phyloP scores from a whole-genome alignment of 2,797 vertebrate genomes.

The Muscicapa comitata region DNA sequence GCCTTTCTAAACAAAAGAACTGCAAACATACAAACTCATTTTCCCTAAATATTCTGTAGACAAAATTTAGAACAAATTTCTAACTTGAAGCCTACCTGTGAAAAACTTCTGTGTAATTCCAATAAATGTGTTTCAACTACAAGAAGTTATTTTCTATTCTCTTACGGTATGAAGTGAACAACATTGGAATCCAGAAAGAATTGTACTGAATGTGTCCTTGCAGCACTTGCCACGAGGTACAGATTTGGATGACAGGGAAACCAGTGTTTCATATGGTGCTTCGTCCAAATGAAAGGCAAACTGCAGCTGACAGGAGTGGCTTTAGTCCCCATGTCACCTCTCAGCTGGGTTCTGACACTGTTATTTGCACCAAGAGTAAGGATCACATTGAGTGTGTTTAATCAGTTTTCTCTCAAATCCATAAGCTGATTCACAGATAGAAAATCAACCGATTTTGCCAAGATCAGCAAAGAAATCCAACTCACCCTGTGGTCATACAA shows the following conservation, averaged over 20 bases:
- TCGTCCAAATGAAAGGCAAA: not conserved
- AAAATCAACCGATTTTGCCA: not conserved
- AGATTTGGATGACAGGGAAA: fast-evolving
- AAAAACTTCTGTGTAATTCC: not conserved
- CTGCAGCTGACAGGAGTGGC: not conserved
- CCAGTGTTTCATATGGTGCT: not conserved
- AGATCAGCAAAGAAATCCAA: not conserved
- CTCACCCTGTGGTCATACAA: not conserved
- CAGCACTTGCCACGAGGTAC: not conserved
- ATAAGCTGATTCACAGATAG: not conserved
- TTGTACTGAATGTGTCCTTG: fast-evolving
- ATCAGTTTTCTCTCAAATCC: not conserved
- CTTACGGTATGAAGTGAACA: not conserved
- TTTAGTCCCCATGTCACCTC: not conserved
- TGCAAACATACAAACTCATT: not conserved
- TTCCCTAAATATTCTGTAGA: not conserved
- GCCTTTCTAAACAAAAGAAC: not conserved
- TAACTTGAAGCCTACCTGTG: not conserved
- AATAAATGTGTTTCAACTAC: not conserved
- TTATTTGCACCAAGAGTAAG: not conserved
- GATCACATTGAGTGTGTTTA: not conserved
- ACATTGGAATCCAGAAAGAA: not conserved
- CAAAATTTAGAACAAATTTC: not conserved
- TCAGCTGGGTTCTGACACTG: not conserved
- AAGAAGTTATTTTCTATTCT: not conserved